A percentile compares a stretch with the other conserved stretches of the same genome.
Conservation (phyloP, 2,888 invertebrate genomes). For the Blastobasis adustella region DNA sequence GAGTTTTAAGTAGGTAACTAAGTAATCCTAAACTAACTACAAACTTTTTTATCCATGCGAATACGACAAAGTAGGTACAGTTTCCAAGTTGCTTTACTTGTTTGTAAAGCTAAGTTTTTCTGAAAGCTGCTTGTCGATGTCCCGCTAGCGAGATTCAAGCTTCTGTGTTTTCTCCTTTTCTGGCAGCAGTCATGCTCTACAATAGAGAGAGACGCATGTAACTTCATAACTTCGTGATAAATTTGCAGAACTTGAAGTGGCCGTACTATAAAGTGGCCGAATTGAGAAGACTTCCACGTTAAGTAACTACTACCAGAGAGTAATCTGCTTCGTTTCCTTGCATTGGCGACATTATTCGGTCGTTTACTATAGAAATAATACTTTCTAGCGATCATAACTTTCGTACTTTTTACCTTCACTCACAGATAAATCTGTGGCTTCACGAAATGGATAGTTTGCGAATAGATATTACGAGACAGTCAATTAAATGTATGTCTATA, state of each 20-base stretch:
- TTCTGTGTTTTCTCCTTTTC: constrained; percentile 42
- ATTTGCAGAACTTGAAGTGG: constrained; percentile 65
- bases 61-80: no score
- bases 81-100: constrained; percentile 47
- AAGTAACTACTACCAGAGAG: constrained; percentile 14
- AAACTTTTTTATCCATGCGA: no score
- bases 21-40: no score
- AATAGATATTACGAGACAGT: no score
- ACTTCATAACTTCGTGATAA: constrained; percentile 27
- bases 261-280: constrained; percentile 40
- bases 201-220: constrained; percentile 40
- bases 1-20: no score
- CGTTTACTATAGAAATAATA: constrained; percentile 39
- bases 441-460: no score
- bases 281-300: constrained; percentile 31
- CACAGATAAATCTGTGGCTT: no score
- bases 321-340: constrained; percentile 23
- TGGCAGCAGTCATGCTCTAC: constrained; percentile 25
- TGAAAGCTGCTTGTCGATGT: constrained; percentile 74
- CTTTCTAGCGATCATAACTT: constrained; percentile 29
- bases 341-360: constrained; percentile 36
- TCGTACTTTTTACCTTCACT: constrained; percentile 10
- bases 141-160: constrained; percentile 66
- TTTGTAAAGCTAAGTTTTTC: constrained; percentile 51
- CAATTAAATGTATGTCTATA: no score